Evolutionary conservation across 1,140 invertebrate genomes (phyloP).

Genomic region (Drosophila eugracilis): DNA sequence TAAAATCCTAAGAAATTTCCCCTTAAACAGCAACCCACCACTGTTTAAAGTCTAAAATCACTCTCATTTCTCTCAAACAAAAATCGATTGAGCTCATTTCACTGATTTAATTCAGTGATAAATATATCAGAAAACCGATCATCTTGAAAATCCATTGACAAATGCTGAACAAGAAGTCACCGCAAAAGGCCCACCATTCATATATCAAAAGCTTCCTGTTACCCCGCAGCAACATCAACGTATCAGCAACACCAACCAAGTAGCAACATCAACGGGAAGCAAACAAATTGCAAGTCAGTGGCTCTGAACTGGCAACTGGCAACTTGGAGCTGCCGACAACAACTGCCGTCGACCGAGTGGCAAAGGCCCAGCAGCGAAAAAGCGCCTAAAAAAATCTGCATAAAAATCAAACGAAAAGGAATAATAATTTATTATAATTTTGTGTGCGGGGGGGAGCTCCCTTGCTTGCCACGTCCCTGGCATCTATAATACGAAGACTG

Average conservation of each 20-base stretch:
- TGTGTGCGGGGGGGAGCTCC: slow-evolving; percentile 24
- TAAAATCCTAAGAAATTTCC: neutral
- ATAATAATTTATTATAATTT: slow-evolving; percentile 84
- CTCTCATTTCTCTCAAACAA: neutral
- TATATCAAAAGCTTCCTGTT: slow-evolving; percentile 32
- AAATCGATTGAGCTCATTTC: slow-evolving; percentile 1
- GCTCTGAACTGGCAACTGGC: slow-evolving; percentile 42
- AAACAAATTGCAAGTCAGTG: slow-evolving; percentile 47
- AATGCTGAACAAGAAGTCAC: slow-evolving; percentile 31
- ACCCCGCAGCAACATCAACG: slow-evolving; percentile 10
- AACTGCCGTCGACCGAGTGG: slow-evolving; percentile 40
- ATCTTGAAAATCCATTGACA: slow-evolving; percentile 26
- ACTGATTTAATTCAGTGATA: slow-evolving; percentile 14
- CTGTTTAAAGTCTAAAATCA: neutral
- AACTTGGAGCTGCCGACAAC: slow-evolving; percentile 38
- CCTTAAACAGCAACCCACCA: too few species aligned
- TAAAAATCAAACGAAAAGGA: slow-evolving; percentile 82
- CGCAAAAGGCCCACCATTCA: slow-evolving; percentile 28
- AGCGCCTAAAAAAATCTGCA: slow-evolving; percentile 76
- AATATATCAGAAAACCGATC: slow-evolving; percentile 31
- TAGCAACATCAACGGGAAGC: slow-evolving; percentile 20
- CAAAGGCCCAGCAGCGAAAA: slow-evolving; percentile 43
- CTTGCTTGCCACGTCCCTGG: slow-evolving; percentile 2
- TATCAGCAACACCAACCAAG: slow-evolving; percentile 23
- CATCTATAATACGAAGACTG: neutral